These are phyloP conservation scores for Shargacucullia verbasci DNA, from an alignment of 2,888 invertebrate species.

Conservation along the genomic window DNA sequence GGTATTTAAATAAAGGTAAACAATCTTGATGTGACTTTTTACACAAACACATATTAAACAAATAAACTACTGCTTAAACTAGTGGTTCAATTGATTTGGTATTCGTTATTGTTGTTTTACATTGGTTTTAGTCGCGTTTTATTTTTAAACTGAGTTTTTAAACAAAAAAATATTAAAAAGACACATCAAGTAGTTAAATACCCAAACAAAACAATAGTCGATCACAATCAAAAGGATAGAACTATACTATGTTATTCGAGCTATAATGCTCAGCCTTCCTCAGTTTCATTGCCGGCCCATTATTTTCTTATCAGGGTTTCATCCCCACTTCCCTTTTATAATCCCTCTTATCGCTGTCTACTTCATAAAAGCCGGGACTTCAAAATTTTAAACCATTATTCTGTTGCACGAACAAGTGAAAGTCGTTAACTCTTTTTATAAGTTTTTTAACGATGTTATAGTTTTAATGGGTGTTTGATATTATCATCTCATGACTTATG, in stretches of 20 bases:
- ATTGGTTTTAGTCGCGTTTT: too few species aligned
- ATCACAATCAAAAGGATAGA: slow-evolving; percentile 27
- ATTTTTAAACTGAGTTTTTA: too few species aligned
- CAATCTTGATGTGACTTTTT: too few species aligned
- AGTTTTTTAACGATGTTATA: slow-evolving; percentile 66
- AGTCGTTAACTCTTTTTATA: slow-evolving; percentile 74
- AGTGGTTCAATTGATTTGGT: too few species aligned
- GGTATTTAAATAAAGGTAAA: too few species aligned
- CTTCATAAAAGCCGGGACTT: slow-evolving; percentile 81
- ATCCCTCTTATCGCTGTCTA: slow-evolving; percentile 81
- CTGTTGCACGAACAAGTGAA: slow-evolving; percentile 72
- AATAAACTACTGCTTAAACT: too few species aligned
- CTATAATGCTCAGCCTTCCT: slow-evolving; percentile 50
- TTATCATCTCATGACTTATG: slow-evolving; percentile 5
- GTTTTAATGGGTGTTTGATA: slow-evolving; percentile 56
- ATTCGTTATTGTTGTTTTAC: too few species aligned
- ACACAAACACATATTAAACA: too few species aligned
- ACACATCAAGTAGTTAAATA: too few species aligned
- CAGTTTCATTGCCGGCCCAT: slow-evolving; percentile 77
- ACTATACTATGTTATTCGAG: slow-evolving; percentile 36
- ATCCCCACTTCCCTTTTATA: slow-evolving; percentile 79
- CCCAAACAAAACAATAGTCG: neutral
- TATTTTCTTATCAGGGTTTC: slow-evolving; percentile 81
- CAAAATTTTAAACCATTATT: slow-evolving; percentile 80
- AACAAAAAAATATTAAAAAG: too few species aligned